Evolutionary conservation across 2,113 vertebrate species (phyloP), one percentile per base, ranked within the genome.

Genomic region (Pogona vitticeps): DNA sequence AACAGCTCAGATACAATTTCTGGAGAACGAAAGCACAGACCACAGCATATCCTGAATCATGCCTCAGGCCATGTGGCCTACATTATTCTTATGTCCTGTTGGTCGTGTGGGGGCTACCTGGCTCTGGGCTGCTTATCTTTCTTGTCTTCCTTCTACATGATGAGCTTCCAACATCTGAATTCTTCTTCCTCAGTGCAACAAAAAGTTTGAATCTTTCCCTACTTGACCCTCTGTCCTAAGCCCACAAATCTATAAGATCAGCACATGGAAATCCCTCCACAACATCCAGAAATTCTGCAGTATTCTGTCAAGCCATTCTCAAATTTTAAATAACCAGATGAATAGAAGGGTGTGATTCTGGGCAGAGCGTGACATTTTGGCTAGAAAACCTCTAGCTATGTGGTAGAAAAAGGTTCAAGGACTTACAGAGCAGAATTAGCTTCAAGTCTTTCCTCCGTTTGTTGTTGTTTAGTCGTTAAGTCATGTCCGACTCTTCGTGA

Each of bases 301-400:
- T 15, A 3, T 76, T 80, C 78, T 80, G 79, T 68, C n/a, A 84
- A 91, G 76, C 15, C 33, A 81, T 21, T 89, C 87, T 70, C 89
- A 76, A 80, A 82, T 67, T 87, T 91, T 85, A 88, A 88, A 91
- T 88, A 20, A 36, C 59, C 40, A 88, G 88, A 83, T 59, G 36
- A 87, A 89, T 14, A 76, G 56, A 82, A 70, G n/a, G 31, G 76
- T 36, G 26, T n/a, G n/a, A n/a, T n/a, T n/a, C n/a, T n/a, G n/a
- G n/a, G n/a, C n/a, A n/a, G n/a, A n/a, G n/a, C n/a, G n/a, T n/a
- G n/a, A n/a, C n/a, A n/a, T n/a, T n/a, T n/a, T n/a, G n/a, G n/a
- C n/a, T n/a, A n/a, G n/a, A n/a, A n/a, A n/a, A n/a, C n/a, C n/a
- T n/a, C n/a, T n/a, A n/a, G n/a, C n/a, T n/a, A n/a, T n/a, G n/a